Evolutionary conservation across 2,888 invertebrate genomes (phyloP), one percentile per base, ranked within the genome.

Genomic region (Chymomyza procnemis): DNA sequence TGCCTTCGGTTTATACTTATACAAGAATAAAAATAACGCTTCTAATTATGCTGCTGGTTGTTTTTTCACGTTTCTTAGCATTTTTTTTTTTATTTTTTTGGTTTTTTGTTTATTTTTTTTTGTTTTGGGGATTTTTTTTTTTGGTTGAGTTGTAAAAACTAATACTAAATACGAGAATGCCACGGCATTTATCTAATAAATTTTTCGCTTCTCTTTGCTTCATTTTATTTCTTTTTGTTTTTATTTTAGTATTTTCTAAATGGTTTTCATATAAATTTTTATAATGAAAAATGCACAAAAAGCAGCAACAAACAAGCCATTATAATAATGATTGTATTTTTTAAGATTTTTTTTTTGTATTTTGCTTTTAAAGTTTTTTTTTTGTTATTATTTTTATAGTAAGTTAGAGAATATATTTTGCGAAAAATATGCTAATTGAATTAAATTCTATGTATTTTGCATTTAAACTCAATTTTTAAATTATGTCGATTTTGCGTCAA

Each of bases 221-320:
- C 46, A n/a, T n/a, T n/a, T 21, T 34, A 60, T 48, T 61, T 41
- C 30, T 52, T 60, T 46, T 59, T 59, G 52, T 67, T 63, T 73
- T 46, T n/a, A 30, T 30, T 55, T 48, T 66, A 52, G 61, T 66
- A 61, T 71, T 79, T 61, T 74, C 78, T 74, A 76, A 68, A 74
- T 72, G 57, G 64, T 75, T 76, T 60, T 71, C 64, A 68, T 73
- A 76, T 64, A 70, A 75, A 74, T 73, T 63, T 70, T 71, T 54
- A 67, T 72, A 74, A 78, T 73, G 70, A 85, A 41, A 41, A 81
- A 88, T 83, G 88, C 88, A 89, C 88, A 88, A 88, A 90, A 89
- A 90, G 90, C 90, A 84, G 89, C 90, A 89, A 89, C 90, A 90
- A 89, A 89, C 89, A 89, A 89, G 89, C 89, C 76, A 78, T 84